Conservation (phyloP, 2,888 invertebrate genomes). For the Selenia dentaria region DNA sequence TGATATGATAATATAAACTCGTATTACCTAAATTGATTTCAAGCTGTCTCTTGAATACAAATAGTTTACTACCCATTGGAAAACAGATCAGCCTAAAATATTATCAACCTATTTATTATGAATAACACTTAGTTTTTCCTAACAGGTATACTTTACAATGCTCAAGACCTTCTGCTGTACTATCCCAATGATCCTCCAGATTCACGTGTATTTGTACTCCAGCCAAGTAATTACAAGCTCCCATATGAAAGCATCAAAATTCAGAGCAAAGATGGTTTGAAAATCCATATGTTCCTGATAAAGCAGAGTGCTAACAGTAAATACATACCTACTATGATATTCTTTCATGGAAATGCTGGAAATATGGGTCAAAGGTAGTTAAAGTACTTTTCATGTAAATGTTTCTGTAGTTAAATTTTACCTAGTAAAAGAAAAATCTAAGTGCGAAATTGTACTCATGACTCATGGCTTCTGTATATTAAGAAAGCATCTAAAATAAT, state of each 20-base stretch:
- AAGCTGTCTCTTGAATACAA: no score
- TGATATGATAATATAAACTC: no score
- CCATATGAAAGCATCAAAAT: slow-evolving; percentile 93
- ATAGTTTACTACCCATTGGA: no score
- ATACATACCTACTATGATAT: slow-evolving; percentile 92
- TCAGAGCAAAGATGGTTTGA: slow-evolving; percentile 88
- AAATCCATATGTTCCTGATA: slow-evolving; percentile 92
- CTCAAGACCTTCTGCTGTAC: slow-evolving; percentile 94
- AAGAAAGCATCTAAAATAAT: no score
- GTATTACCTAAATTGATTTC: no score
- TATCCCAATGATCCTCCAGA: slow-evolving; percentile 96
- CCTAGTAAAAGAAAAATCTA: no score
- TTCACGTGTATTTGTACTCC: slow-evolving; percentile 94
- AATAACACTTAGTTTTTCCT: no score
- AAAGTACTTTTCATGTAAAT: not conserved
- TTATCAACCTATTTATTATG: no score
- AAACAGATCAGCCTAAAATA: no score
- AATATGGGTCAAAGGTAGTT: slow-evolving; percentile 95
- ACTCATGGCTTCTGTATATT: no score
- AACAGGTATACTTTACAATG: slow-evolving; percentile 92
- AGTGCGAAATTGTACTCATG: no score
- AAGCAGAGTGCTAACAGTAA: slow-evolving; percentile 88
- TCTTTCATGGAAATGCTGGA: slow-evolving; percentile 98
- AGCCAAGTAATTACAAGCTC: slow-evolving; percentile 93
- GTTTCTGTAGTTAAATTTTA: no score